Evolutionary conservation across 2,797 vertebrate genomes (phyloP), one percentile per base, ranked within the genome.

Genomic region (Peromyscus eremicus): DNA sequence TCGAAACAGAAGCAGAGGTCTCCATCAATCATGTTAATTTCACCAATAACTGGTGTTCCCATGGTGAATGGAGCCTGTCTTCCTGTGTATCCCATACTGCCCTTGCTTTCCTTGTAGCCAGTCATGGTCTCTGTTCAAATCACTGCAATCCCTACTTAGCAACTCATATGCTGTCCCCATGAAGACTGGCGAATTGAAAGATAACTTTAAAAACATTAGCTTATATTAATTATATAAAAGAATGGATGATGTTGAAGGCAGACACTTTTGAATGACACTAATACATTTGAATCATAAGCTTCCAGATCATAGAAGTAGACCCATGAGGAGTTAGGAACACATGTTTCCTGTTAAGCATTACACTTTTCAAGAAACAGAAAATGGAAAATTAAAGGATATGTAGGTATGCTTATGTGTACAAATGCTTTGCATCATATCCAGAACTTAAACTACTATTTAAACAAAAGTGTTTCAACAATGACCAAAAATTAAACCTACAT

Each of bases 401-500:
- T 46, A 66, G n/a, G 17, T 93, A 32, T 83, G 46, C 27, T 25
- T 75, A 70, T 77, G 37, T 84, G 25, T 64, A 70, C n/a, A 75
- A 66, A 66, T 71, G 37, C 10, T 92, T 94, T 96, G 21, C 4
- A 29, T 96, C 10, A 73, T 93, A 37, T 34, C 9, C 19, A 76
- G 62, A 85, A 77, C 62, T 55, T 57, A 81, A 96, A 57, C 89
- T 68, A 79, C 86, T 79, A 96, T 73, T 95, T 94, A 87, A 93
- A 92, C 64, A 71, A 77, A 62, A 76, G 49, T 55, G 13, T 92
- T 92, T 94, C 77, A 96, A 40, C 12, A 40, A 34, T 79, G 14
- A 14, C 60, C 25, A 55, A n/a, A n/a, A 86, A 60, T 17, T n/a
- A 79, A 75, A 25, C 37, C 23, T 55, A 29, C 86, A 23, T n/a